Evolutionary conservation across 2,888 invertebrate genomes (phyloP), one percentile per base, ranked within the genome.

Genomic region (Tiliacea aurago): DNA sequence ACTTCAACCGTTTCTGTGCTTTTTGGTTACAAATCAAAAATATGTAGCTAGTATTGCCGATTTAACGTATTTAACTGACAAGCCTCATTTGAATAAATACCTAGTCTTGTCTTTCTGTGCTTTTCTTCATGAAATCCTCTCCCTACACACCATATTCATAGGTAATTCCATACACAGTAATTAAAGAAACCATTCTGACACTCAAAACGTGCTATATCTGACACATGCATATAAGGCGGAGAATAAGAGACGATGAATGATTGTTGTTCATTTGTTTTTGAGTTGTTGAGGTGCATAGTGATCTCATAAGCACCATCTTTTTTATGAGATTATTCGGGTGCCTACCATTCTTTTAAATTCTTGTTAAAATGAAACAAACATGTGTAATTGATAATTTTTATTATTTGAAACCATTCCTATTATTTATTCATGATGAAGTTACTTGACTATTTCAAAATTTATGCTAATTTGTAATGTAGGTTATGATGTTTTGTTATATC

Each of bases 371-470:
- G 2, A 74, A 68, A 74, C 43, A 37, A 49, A 20, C 13, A 41
- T 55, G 0, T n/a, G 1, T 41, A 20, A 47, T 43, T 13, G 10
- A 41, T 23, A 11, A 23, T 41, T 41, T 9, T 67, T 18, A 75
- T 76, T 76, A 74, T 76, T 74, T n/a, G n/a, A 9, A 37, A 49
- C 65, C n/a, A 73, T 73, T 61, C 72, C 43, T 28, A 20, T 6
- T 75, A 41, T 20, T 43, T 56, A 49, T 70, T 41, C 23, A 4
- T 67, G 13, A 37, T 37, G 13, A n/a, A 20, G 10, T 55, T 53
- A 28, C 11, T 28, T 28, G 18, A 13, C 20, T 74, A 28, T 28
- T 71, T 49, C 7, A n/a, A 37, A 41, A 41, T 9, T 2, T 15
- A 4, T 64, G 18, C 11, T n/a, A 9, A 65, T 47, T 37, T 45